Evolutionary conservation across 2,888 invertebrate species (phyloP), one percentile per base, ranked within the genome.

Genomic region (Melanargia galathea): DNA sequence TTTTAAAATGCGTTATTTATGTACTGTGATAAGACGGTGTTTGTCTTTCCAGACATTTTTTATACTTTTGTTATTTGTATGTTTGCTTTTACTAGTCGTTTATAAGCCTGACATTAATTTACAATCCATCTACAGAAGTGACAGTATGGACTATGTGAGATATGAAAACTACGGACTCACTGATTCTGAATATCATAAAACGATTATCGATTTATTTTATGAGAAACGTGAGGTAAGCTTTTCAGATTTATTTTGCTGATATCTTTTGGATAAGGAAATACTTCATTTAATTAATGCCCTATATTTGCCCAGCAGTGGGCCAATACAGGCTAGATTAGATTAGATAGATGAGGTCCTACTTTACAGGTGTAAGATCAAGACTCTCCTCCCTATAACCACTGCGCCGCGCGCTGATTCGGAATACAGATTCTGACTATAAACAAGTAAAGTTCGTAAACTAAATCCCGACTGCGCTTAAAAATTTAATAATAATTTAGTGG

Each of bases 181-280:
- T 45, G 48, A 61, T 40, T 48, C 30, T 33, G 16, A 45, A 0
- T 40, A 51, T 33, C 68, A 70, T 45, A 30, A 8, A 26, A 57
- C 67, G 40, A 64, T 71, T 7, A 67, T 81, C 11, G 56, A 71
- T 7, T 61, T 61, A 18, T 82, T 72, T 72, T 79, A 73, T 63
- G 68, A 69, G 49, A 64, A 64, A 55, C 71, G 82, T 55, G 56
- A 73, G 75, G 83, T 83, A 46, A 75, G 75, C 69, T 16, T 30
- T 51, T 1, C 1, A 22, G 8, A 40, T 56, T 5, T 16, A n/a
- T 30, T 60, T 13, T 13, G 38, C 40, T 11, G 6, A 30, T n/a
- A n/a, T n/a, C n/a, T n/a, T n/a, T n/a, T n/a, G n/a, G n/a, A n/a
- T n/a, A n/a, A n/a, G n/a, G n/a, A n/a, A n/a, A n/a, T n/a, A n/a